Evolutionary conservation across 2,888 invertebrate genomes (phyloP), one percentile per base, ranked within the genome.

Genomic region (Dolichopus griseipennis): DNA sequence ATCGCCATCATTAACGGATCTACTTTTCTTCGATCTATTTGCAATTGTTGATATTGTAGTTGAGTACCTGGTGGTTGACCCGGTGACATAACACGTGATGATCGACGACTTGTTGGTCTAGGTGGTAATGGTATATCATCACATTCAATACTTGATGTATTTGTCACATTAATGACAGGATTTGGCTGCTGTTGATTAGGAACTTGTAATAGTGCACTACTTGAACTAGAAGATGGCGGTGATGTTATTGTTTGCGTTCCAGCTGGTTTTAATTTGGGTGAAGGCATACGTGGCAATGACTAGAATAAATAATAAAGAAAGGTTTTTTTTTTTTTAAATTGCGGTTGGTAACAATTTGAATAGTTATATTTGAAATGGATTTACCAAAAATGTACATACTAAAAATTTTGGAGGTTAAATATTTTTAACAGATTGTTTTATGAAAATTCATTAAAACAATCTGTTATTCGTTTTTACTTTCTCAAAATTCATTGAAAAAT

Each of bases 81-180:
- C 82, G 72, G 83, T 78, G 66, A 78, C 75, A 68, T 79, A 72
- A 79, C 83, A 82, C 67, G 79, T 73, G 71, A 83, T 73, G 71
- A 83, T 61, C 72, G 67, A 20, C 69, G 68, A 2, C 70, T 70
- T 61, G 71, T 83, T 82, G 67, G 79, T 75, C 65, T 62, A 6
- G 65, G 66, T 63, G 65, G 83, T 81, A 68, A 82, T 80, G 81
- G 72, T 52, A 52, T 18, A 52, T 52, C 52, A 52, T 52, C 52
- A 52, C 52, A 52, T 52, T 52, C 52, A 52, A 52, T 52, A 52
- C 52, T 52, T 3, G 52, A 52, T 52, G 52, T 52, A 52, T 52
- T 52, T n/a, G 86, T 87, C 7, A 86, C 86, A 10, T 86, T 85
- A 70, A 87, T 86, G 15, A 85, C 83, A 72, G 87, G 86, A 12